A percentile compares a stretch with the other conserved stretches of the same genome.
phyloP scores from a whole-genome alignment of 2,797 vertebrate genomes.

The Lagodon rhomboides region DNA sequence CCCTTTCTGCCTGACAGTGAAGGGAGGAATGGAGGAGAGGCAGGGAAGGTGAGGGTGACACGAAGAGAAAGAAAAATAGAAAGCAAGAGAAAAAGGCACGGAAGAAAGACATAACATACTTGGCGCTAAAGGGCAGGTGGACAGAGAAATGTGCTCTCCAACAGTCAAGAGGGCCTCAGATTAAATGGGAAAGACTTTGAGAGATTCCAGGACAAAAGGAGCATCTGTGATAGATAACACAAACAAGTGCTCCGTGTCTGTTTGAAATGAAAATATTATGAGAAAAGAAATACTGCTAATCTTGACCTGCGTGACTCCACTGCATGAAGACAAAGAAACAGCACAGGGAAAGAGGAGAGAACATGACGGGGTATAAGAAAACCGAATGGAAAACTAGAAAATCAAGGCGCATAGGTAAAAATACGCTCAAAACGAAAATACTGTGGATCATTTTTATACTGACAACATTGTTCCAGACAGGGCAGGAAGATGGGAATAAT shows the following conservation, averaged over 20 bases:
- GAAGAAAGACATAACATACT: conserved; percentile 27
- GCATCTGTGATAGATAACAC: conserved; percentile 17
- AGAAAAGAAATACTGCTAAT: conserved; percentile 21
- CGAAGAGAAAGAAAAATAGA: conserved; percentile 21
- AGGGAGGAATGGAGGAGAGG: conserved; percentile 23
- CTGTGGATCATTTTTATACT: background rate
- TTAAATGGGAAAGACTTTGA: conserved; percentile 27
- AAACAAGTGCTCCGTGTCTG: conserved; percentile 24
- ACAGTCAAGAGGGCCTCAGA: conserved; percentile 18
- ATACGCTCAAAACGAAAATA: conserved; percentile 2
- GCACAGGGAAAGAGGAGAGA: background rate
- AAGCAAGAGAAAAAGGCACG: conserved; percentile 10
- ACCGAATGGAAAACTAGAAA: conserved; percentile 12
- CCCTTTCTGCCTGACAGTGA: conserved; percentile 56
- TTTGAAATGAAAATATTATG: conserved; percentile 25
- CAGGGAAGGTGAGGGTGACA: conserved; percentile 9
- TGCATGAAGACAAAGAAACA: background rate
- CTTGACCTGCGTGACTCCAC: conserved; percentile 11
- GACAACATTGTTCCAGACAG: conserved; percentile 6
- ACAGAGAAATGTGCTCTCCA: conserved; percentile 18
- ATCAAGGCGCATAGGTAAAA: conserved; percentile 2
- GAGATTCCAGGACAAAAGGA: conserved; percentile 40
- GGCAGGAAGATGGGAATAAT: background rate
- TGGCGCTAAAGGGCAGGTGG: conserved; percentile 38
- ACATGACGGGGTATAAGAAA: conserved; percentile 6